Evolutionary conservation across 2,113 vertebrate genomes (phyloP).

Genomic region (Crotalus horridus): DNA sequence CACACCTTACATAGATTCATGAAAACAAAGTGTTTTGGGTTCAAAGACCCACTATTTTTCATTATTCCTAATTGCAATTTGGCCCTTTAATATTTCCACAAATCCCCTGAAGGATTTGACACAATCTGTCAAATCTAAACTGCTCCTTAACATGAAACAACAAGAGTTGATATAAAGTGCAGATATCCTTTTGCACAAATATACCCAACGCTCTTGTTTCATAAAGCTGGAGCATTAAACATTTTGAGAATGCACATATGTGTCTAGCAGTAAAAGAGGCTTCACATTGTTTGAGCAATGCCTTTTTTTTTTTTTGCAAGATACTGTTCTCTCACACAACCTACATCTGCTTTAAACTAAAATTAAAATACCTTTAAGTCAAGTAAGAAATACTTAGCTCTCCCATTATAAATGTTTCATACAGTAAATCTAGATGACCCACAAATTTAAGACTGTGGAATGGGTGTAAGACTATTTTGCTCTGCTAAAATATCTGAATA

Average conservation of each 20-base stretch:
- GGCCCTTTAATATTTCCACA: conserved; percentile 62
- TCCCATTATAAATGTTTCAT: not conserved
- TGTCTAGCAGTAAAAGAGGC: too few species aligned
- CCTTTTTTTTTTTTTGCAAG: not conserved
- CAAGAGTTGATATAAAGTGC: conserved; percentile 31
- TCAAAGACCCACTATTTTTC: conserved; percentile 27
- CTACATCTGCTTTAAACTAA: not conserved
- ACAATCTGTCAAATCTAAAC: conserved; percentile 41
- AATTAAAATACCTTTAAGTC: not conserved
- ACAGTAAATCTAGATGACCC: not conserved
- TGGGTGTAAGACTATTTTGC: not conserved
- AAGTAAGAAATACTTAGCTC: not conserved
- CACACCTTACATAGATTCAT: not conserved
- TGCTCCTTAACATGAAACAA: conserved; percentile 24
- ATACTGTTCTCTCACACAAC: not conserved
- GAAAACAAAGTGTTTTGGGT: conserved; percentile 29
- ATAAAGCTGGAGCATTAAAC: conserved; percentile 17
- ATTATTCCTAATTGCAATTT: conserved; percentile 48
- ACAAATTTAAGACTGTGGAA: not conserved
- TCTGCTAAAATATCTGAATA: not conserved
- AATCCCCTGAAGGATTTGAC: conserved; percentile 31
- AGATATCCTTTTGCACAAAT: conserved; percentile 47
- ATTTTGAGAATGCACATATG: not conserved
- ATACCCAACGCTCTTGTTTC: conserved; percentile 44
- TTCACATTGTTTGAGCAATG: not conserved